Conservation (phyloP, 2,797 vertebrate species). For the Bovichtus variegatus region DNA sequence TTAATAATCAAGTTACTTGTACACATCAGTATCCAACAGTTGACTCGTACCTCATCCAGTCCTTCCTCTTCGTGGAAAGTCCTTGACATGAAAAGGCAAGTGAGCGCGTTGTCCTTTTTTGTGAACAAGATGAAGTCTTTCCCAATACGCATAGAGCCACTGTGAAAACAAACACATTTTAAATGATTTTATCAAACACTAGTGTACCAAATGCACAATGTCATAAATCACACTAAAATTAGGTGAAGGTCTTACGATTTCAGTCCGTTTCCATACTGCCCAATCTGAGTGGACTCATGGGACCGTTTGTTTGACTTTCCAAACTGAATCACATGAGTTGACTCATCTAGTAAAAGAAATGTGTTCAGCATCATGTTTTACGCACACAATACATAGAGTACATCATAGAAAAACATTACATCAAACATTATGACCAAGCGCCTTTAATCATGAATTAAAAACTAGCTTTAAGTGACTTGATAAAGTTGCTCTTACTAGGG, state of each 20-base stretch:
- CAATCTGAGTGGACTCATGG: conserved; percentile 96
- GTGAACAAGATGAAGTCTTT: conserved; percentile 99
- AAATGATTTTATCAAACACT: not conserved
- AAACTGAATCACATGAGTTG: conserved; percentile 98
- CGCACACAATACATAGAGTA: not conserved
- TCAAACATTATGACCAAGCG: not conserved
- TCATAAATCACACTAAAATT: not conserved
- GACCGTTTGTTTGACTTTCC: conserved; percentile 97
- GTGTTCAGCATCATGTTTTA: conserved; percentile 3
- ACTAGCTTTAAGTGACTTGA: not conserved
- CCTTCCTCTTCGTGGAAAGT: conserved; percentile 99
- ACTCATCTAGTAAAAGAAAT: conserved; percentile 87
- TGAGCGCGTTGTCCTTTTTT: conserved; percentile 92
- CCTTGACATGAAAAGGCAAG: conserved; percentile 96
- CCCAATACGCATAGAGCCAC: conserved; percentile 98
- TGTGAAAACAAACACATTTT: conserved; percentile 67
- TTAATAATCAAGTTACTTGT: not conserved
- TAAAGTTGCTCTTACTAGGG: conserved; percentile 88
- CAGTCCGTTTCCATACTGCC: conserved; percentile 98
- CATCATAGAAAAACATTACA: not conserved
- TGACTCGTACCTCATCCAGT: conserved; percentile 92
- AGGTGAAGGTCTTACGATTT: conserved; percentile 91
- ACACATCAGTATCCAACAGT: not conserved
- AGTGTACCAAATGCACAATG: not conserved
- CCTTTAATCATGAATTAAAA: not conserved